Base-by-base conservation (phyloP, 1,140 invertebrate genomes). In the Bombus affinis region DNA sequence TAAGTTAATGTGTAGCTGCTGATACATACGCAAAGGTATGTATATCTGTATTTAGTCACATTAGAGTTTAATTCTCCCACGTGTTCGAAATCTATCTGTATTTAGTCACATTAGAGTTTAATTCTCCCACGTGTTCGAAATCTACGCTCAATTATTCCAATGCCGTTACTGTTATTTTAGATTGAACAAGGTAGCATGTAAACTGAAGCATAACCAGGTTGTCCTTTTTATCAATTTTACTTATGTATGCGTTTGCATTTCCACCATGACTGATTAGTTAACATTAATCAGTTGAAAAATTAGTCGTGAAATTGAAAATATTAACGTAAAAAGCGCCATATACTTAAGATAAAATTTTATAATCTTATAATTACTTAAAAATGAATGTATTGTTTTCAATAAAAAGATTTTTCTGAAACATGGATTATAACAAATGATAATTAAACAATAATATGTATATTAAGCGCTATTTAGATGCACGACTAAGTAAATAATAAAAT, bases 11-110 rank as follows among this genome's bases (percentile, higher is more conserved):
- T 72, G 22, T 12, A 0, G 0, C 25, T 47, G n/a, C 53, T 65
- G 65, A 85, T 70, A 85, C 39, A 66, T 32, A 39, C 35, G 47
- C 25, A 47, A 71, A 72, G 68, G 28, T 62, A 62, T n/a, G 53
- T 72, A 79, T 72, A 42, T 80, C 37, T 78, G 39, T 13, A 37
- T 25, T n/a, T 59, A 59, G 39, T 10, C 10, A 53, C 2, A 53
- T 53, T 66, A 47, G 13, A 28, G 9, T 66, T 68, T 25, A 53
- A 57, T 0, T 12, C 9, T 39, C 8, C 15, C 44, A 25, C 1
- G 5, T 22, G 25, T 12, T 37, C 3, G 22, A 66, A 47, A 75
- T n/a, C 22, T 12, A 35, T 80, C 37, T 78, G 39, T 13, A 37
- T 25, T n/a, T 59, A 59, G 39, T 10, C 10, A 53, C 2, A 53